A percentile compares a stretch with the other conserved stretches of the same genome.
Evolutionary conservation across 2,888 invertebrate species (phyloP).

Genomic region (Gastracanthus pulcherrimus): DNA sequence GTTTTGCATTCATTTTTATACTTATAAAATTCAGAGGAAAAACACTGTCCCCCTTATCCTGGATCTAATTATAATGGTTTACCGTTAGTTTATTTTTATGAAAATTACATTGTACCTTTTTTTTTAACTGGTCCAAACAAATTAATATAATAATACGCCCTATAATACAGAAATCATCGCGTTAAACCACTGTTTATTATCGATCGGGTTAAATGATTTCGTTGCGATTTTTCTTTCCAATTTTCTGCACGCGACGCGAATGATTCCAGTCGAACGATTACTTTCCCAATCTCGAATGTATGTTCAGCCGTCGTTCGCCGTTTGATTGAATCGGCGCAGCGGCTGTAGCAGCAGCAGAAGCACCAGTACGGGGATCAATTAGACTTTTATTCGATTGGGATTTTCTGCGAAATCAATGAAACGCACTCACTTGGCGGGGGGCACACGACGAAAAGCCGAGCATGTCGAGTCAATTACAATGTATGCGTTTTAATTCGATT

Average conservation of each 20-base stretch:
- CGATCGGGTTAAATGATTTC: neutral
- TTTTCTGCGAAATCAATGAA: slow-evolving; percentile 27
- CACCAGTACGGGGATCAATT: slow-evolving; percentile 20
- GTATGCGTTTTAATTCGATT: neutral
- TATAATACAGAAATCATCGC: neutral
- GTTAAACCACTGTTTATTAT: slow-evolving; percentile 4
- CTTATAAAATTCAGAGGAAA: too few relatives aligned
- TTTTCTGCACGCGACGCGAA: slow-evolving; percentile 11
- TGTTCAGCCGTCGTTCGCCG: neutral
- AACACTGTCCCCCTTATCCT: too few relatives aligned
- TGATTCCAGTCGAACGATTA: slow-evolving; percentile 30
- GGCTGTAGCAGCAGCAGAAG: neutral
- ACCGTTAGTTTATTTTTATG: too few relatives aligned
- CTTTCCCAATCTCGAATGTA: slow-evolving; percentile 28
- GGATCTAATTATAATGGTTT: too few relatives aligned
- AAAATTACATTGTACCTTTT: neutral
- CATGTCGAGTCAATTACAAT: neutral
- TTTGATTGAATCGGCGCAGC: slow-evolving; percentile 28
- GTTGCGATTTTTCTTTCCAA: slow-evolving; percentile 11
- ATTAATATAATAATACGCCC: neutral
- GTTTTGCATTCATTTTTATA: too few relatives aligned
- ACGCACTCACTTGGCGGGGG: neutral
- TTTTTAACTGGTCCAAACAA: neutral
- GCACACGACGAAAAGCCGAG: neutral
- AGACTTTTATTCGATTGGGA: slow-evolving; percentile 44